These are phyloP conservation scores for cattle (Bos taurus) DNA, from an alignment of 2,113 vertebrate species.

Conservation along the genomic window DNA sequence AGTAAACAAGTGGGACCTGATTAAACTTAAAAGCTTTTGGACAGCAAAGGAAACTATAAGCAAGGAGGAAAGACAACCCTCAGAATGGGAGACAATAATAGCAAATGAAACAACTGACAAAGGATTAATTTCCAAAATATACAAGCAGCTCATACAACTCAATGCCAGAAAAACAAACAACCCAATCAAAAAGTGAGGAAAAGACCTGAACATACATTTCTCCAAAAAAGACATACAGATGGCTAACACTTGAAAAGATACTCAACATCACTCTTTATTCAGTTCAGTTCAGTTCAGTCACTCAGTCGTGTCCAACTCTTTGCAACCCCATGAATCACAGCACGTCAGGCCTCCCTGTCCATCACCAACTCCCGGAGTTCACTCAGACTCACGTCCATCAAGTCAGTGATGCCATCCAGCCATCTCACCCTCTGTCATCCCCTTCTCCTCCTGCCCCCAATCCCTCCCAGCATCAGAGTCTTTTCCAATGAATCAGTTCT, in stretches of 20 bases:
- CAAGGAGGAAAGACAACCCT: neutral
- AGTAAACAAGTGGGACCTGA: neutral
- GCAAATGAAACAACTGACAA: neutral
- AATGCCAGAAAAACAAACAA: neutral
- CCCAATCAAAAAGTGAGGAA: accelerated
- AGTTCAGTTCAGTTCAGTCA: no score
- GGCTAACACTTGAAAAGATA: neutral
- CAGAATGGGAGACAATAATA: neutral
- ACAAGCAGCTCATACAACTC: neutral
- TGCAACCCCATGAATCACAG: no score
- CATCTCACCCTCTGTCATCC: no score
- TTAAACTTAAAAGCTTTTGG: neutral
- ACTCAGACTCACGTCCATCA: no score
- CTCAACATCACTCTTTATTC: neutral
- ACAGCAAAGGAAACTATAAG: neutral
- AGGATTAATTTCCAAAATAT: neutral
- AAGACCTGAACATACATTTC: neutral
- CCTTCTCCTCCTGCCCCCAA: no score
- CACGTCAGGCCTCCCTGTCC: no score
- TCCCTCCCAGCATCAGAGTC: no score
- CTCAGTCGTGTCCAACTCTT: no score
- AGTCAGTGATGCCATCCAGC: no score
- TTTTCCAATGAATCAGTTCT: no score
- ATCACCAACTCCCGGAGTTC: no score
- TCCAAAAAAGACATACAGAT: neutral